phyloP scores from a whole-genome alignment of 2,888 invertebrate genomes.

The Limnephilus lunatus region DNA sequence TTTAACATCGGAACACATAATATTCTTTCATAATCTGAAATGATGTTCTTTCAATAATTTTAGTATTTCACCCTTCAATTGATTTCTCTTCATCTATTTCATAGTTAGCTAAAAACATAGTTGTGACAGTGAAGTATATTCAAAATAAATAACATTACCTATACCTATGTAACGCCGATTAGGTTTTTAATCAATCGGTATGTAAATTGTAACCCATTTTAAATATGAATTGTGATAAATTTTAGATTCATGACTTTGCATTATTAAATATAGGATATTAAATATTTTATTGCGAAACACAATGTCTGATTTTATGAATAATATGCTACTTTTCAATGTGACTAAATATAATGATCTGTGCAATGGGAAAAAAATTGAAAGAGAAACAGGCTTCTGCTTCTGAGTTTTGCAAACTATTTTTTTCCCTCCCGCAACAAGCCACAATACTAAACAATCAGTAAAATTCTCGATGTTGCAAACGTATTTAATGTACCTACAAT shows the following conservation, averaged over 20 bases:
- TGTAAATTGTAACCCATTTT: conserved; percentile 41
- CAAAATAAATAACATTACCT: conserved; percentile 8
- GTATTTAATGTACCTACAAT: background rate
- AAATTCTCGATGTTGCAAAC: background rate
- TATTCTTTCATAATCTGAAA: background rate
- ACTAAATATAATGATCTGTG: conserved; percentile 19
- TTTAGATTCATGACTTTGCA: conserved; percentile 59
- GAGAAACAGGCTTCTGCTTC: background rate
- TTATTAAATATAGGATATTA: conserved; percentile 51
- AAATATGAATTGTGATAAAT: conserved; percentile 61
- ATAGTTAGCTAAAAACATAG: background rate
- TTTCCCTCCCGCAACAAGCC: background rate
- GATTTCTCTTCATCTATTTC: background rate
- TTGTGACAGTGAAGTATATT: conserved; percentile 18
- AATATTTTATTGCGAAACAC: conserved; percentile 38
- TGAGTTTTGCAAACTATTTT: background rate
- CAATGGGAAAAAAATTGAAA: background rate
- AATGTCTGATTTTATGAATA: conserved; percentile 32
- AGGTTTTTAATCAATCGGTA: conserved; percentile 6
- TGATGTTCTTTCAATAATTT: background rate
- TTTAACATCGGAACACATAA: background rate
- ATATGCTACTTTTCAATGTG: conserved; percentile 23
- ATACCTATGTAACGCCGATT: background rate
- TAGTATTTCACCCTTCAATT: background rate
- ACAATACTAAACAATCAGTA: background rate